These are phyloP conservation scores for Diloba caeruleocephala DNA, from an alignment of 2,888 invertebrate genomes.

Conservation along the genomic window DNA sequence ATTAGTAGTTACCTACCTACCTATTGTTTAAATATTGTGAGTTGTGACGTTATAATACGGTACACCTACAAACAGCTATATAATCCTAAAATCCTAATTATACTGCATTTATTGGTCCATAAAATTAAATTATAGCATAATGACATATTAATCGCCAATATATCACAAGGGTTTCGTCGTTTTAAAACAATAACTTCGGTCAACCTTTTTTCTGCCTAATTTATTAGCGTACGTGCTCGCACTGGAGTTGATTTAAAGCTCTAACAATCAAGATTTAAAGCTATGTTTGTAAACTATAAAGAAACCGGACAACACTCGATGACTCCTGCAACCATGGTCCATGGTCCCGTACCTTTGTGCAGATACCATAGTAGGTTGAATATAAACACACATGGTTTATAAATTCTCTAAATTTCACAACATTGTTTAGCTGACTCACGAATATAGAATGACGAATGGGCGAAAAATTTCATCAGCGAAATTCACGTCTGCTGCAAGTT, in stretches of 20 bases:
- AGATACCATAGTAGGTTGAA: slow-evolving; percentile 24
- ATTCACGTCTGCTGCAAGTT: slow-evolving; percentile 26
- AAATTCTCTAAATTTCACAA: slow-evolving; percentile 25
- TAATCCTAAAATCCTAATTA: slow-evolving; percentile 61
- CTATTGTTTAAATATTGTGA: slow-evolving; percentile 22
- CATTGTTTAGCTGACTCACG: slow-evolving; percentile 30
- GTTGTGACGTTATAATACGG: slow-evolving; percentile 20
- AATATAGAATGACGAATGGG: slow-evolving; percentile 33
- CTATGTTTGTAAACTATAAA: slow-evolving; percentile 53
- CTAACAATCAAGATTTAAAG: slow-evolving; percentile 60
- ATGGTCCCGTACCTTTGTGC: slow-evolving; percentile 20
- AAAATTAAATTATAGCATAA: slow-evolving; percentile 62
- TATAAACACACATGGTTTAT: slow-evolving; percentile 16
- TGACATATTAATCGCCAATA: slow-evolving; percentile 59
- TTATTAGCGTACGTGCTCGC: slow-evolving; percentile 57
- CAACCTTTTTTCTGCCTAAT: slow-evolving; percentile 63
- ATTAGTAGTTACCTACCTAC: slow-evolving; percentile 26
- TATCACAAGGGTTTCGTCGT: slow-evolving; percentile 44
- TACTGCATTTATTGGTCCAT: slow-evolving; percentile 60
- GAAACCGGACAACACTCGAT: slow-evolving; percentile 35
- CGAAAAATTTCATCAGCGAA: slow-evolving; percentile 30
- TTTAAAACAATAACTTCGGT: slow-evolving; percentile 58
- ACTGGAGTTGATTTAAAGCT: slow-evolving; percentile 60
- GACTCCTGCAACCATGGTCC: slow-evolving; percentile 21
- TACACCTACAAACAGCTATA: slow-evolving; percentile 27